Conservation (phyloP, 2,888 invertebrate genomes). For the Chrysolina americana region DNA sequence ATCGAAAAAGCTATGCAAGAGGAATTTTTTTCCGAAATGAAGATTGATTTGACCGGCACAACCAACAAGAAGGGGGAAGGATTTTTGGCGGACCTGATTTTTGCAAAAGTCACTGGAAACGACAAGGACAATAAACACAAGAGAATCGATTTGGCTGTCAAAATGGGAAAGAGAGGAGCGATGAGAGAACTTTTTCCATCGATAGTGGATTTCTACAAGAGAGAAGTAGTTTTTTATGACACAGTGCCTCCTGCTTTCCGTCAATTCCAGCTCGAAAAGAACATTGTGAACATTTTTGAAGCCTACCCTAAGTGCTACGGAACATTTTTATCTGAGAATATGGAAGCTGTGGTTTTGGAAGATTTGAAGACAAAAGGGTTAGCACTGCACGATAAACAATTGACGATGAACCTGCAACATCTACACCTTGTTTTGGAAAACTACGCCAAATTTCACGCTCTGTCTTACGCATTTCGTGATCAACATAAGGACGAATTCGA, state of each 20-base stretch:
- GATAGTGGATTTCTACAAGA: too few species aligned
- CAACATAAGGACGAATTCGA: conserved; percentile 36
- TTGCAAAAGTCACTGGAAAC: conserved; percentile 38
- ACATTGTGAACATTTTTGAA: conserved; percentile 20
- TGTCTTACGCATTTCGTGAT: conserved; percentile 34
- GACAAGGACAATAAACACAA: conserved; percentile 5
- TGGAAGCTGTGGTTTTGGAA: conserved; percentile 39
- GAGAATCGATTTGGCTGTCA: conserved; percentile 28
- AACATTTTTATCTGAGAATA: conserved; percentile 29
- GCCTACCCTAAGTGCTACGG: conserved; percentile 39
- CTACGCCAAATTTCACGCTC: too few species aligned
- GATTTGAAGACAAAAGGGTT: conserved; percentile 38
- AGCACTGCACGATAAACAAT: conserved; percentile 35
- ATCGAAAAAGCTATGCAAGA: background rate
- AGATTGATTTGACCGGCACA: conserved; percentile 5
- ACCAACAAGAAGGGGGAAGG: conserved; percentile 42
- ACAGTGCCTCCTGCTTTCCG: conserved; percentile 40
- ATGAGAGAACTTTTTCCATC: background rate
- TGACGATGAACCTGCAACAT: conserved; percentile 39
- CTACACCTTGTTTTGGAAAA: conserved; percentile 30
- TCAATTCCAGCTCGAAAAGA: conserved; percentile 35
- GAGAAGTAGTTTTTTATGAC: conserved; percentile 19
- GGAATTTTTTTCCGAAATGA: background rate
- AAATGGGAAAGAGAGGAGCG: conserved; percentile 34
- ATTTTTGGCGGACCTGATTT: conserved; percentile 43